These are phyloP conservation scores for Caenorhabditis panamensis DNA, from an alignment of 2,888 invertebrate genomes.

Conservation along the genomic window DNA sequence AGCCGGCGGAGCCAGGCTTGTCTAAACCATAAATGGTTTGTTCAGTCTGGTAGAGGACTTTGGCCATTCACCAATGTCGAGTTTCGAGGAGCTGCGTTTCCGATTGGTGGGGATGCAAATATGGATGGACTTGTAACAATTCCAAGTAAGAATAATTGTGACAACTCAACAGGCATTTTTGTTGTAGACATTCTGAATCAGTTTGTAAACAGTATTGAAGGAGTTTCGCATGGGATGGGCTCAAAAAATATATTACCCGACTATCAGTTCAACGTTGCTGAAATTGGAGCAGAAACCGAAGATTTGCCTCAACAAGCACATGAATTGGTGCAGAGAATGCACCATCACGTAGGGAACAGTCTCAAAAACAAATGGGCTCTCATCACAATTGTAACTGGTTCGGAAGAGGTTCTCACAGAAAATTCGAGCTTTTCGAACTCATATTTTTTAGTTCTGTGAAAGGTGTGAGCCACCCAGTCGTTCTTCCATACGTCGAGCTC, in stretches of 20 bases:
- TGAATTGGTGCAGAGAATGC: constrained; percentile 71
- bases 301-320: constrained; percentile 74
- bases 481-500: constrained; percentile 67
- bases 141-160: constrained; percentile 68
- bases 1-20: no score
- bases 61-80: constrained; percentile 77
- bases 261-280: constrained; percentile 79
- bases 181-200: constrained; percentile 76
- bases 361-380: constrained; percentile 73
- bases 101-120: constrained; percentile 79
- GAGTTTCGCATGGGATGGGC: constrained; percentile 80
- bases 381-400: constrained; percentile 76
- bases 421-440: not conserved
- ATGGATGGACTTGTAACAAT: constrained; percentile 79
- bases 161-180: not conserved
- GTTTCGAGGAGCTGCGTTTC: constrained; percentile 79
- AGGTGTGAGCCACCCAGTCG: constrained; percentile 74
- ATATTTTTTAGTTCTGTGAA: constrained; percentile 67
- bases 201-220: constrained; percentile 73
- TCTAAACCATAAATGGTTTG: no score
- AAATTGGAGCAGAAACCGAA: constrained; percentile 73
- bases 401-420: constrained; percentile 78
- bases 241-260: constrained; percentile 68
- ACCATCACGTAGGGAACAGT: constrained; percentile 49
- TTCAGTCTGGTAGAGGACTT: constrained; percentile 77